Evolutionary conservation across 2,888 invertebrate species (phyloP), one percentile per base, ranked within the genome.

Genomic region (Dicyrtoma fusca): DNA sequence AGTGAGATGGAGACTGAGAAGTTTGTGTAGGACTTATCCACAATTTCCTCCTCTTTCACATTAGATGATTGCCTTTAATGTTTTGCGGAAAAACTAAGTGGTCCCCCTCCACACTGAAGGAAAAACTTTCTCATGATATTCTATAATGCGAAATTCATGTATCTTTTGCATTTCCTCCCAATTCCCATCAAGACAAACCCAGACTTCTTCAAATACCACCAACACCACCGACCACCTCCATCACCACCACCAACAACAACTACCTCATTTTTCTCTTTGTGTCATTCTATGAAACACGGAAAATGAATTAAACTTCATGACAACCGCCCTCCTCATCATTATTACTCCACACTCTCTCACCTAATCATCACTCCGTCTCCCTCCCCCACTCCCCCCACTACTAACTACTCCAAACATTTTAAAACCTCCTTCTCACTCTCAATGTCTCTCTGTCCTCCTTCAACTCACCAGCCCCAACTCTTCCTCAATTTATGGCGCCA

Each of bases 221-320:
- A 44, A 13, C 69, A 42, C 19, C 57, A 71, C 61, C 1, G 25
- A 49, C 49, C n/a, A 57, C n/a, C 61, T 34, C 19, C 55, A 44
- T 4, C 69, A 42, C 19, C 57, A 71, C 61, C 1, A n/a, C 26
- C 49, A 55, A 49, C 14, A 34, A 53, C 45, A 69, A 65, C 68
- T 74, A 76, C 71, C 71, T 68, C 73, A 75, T 75, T 75, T 75
- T 76, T 75, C 75, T 73, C 69, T 75, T 71, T 68, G 73, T 66
- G 71, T 68, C 64, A 63, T 59, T 65, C 64, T 64, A 66, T 69
- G 71, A 75, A 77, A 78, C 76, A 78, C 68, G 78, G 75, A 78
- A 78, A 79, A 76, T 79, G 79, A 77, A 79, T 79, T 79, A 79
- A 79, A 79, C 75, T 78, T 77, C 72, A 75, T 75, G 76, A 75